A percentile compares a stretch with the other conserved stretches of the same genome.
Conservation (phyloP, 2,797 vertebrate species). For the Chiroxiphia lanceolata region DNA sequence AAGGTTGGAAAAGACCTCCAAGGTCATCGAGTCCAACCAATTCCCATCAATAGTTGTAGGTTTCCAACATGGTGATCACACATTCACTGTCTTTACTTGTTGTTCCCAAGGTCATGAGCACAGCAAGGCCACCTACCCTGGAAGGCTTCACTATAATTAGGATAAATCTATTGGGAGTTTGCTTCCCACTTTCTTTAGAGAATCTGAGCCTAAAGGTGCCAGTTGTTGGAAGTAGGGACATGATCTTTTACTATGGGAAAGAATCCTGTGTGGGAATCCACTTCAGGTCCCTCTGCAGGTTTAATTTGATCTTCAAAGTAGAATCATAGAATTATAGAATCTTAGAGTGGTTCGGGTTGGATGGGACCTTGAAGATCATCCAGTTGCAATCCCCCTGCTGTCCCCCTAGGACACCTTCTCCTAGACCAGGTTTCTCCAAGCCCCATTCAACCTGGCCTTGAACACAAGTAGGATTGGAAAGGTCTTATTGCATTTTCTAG, state of each 20-base stretch:
- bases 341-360: background rate
- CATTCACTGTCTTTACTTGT: background rate
- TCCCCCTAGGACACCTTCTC: too few relatives aligned
- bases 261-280: background rate
- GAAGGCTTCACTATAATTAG: background rate
- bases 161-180: background rate
- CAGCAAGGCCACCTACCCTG: background rate
- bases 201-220: background rate
- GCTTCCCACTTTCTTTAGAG: background rate
- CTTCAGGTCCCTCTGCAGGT: background rate
- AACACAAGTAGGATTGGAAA: background rate
- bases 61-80: background rate
- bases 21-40: background rate
- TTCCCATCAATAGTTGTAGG: background rate
- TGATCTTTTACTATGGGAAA: background rate
- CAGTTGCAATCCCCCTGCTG: accelerated
- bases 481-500: background rate
- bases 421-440: background rate
- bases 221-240: background rate
- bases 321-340: background rate
- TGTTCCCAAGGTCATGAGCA: background rate
- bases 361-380: background rate
- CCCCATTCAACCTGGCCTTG: background rate
- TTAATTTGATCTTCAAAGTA: background rate
- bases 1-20: background rate